A percentile compares a stretch with the other conserved stretches of the same genome.
Evolutionary conservation across 2,888 invertebrate species (phyloP).

Genomic region (Drosophila sordidula): DNA sequence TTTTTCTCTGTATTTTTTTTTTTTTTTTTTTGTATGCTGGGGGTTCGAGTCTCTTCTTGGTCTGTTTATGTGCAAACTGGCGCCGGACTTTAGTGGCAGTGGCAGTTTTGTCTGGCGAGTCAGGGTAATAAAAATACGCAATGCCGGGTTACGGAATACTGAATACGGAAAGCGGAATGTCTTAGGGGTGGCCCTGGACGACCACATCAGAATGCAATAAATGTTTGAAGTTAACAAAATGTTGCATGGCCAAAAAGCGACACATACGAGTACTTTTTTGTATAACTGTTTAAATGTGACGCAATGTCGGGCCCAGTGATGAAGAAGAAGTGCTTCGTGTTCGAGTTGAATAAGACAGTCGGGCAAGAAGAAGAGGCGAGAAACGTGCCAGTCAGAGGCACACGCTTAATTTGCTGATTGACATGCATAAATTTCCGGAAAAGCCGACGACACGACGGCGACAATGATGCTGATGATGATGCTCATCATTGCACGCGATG

Average conservation of each 20-base stretch:
- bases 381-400: slow-evolving; percentile 51
- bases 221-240: slow-evolving; percentile 70
- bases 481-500: slow-evolving; percentile 10
- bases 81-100: slow-evolving; percentile 75
- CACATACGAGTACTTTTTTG: slow-evolving; percentile 18
- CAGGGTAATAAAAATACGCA: slow-evolving; percentile 68
- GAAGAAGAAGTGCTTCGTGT: not conserved
- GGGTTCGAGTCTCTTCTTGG: slow-evolving; percentile 15
- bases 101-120: slow-evolving; percentile 73
- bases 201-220: slow-evolving; percentile 70
- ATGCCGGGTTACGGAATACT: slow-evolving; percentile 26
- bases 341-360: not conserved
- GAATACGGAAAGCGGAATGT: slow-evolving; percentile 35
- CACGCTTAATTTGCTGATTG: slow-evolving; percentile 69
- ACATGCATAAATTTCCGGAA: slow-evolving; percentile 79
- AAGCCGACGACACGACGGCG: slow-evolving; percentile 59
- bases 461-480: slow-evolving; percentile 22
- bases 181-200: slow-evolving; percentile 26
- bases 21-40: slow-evolving; percentile 8
- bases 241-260: slow-evolving; percentile 53
- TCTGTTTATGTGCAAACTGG: slow-evolving; percentile 75
- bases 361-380: slow-evolving; percentile 6
- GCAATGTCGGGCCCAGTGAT: slow-evolving; percentile 36
- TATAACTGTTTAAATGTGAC: slow-evolving; percentile 50
- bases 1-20: slow-evolving; percentile 16